These are phyloP conservation scores for Pseudomyrmex gracilis DNA, from an alignment of 1,140 invertebrate genomes.

Conservation along the genomic window DNA sequence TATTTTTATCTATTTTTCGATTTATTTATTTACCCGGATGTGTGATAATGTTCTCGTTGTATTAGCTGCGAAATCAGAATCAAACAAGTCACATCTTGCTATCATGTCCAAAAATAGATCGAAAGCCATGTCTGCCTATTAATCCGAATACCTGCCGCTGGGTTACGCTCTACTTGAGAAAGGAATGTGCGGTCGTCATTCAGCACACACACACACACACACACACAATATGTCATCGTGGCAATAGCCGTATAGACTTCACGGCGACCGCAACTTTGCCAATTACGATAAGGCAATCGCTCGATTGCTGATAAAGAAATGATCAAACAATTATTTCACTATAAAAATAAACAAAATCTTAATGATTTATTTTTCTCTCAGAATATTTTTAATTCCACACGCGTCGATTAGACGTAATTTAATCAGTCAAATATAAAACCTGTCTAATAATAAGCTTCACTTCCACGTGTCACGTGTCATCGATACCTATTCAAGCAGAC, in stretches of 20 bases:
- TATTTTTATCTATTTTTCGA: not conserved
- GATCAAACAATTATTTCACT: not conserved
- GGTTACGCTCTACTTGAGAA: slow-evolving; percentile 60
- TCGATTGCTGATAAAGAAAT: not conserved
- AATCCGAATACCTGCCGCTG: slow-evolving; percentile 26
- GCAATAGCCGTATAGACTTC: not conserved
- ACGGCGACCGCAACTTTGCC: not conserved
- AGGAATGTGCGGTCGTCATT: slow-evolving; percentile 64
- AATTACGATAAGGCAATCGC: slow-evolving; percentile 30
- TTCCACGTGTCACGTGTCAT: not conserved
- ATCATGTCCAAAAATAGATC: slow-evolving; percentile 41
- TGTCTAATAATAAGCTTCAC: too few relatives aligned
- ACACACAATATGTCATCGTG: slow-evolving; percentile 36
- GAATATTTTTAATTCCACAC: too few relatives aligned
- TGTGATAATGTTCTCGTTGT: not conserved
- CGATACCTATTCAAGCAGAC: not conserved
- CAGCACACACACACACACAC: not conserved
- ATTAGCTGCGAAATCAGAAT: slow-evolving; percentile 22
- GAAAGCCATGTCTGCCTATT: slow-evolving; percentile 45
- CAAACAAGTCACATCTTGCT: not conserved
- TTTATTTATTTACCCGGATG: not conserved
- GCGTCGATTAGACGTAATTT: not conserved
- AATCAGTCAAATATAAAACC: slow-evolving; percentile 1
- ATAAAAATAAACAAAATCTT: not conserved
- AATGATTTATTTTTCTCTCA: too few relatives aligned